Conservation (phyloP, 2,888 invertebrate genomes). For the Serrognathus titanus region DNA sequence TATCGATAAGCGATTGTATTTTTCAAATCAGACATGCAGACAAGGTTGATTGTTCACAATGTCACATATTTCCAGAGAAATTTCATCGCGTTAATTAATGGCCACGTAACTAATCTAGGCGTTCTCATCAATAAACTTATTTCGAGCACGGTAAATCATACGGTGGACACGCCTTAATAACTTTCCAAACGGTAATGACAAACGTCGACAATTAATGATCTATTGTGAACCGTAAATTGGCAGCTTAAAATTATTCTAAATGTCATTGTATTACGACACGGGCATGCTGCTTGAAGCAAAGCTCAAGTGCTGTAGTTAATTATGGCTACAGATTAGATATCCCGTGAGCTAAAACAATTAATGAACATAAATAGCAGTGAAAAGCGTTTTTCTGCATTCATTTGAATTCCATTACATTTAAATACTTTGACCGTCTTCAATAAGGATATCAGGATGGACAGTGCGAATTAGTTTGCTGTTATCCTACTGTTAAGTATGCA, state of each 20-base stretch:
- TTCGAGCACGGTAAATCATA: constrained; percentile 16
- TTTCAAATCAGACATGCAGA: neutral
- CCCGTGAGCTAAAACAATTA: no score
- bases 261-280: neutral
- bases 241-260: constrained; percentile 15
- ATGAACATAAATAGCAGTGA: no score
- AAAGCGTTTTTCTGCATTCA: no score
- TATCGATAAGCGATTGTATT: neutral
- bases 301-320: no score
- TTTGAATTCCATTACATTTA: no score
- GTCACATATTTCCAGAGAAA: neutral
- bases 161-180: constrained; percentile 15
- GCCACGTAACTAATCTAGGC: neutral
- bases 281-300: no score
- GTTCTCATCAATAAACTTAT: constrained; percentile 14
- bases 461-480: no score
- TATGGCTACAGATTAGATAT: no score
- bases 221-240: constrained; percentile 20
- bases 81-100: neutral
- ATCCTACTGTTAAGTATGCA: no score
- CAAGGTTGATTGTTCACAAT: neutral
- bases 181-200: constrained; percentile 24
- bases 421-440: no score
- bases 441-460: no score
- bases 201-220: constrained; percentile 21